A percentile compares a stretch with the other conserved stretches of the same genome.
Evolutionary conservation across 2,113 vertebrate genomes (phyloP).

Genomic region (Misgurnus anguillicaudatus): DNA sequence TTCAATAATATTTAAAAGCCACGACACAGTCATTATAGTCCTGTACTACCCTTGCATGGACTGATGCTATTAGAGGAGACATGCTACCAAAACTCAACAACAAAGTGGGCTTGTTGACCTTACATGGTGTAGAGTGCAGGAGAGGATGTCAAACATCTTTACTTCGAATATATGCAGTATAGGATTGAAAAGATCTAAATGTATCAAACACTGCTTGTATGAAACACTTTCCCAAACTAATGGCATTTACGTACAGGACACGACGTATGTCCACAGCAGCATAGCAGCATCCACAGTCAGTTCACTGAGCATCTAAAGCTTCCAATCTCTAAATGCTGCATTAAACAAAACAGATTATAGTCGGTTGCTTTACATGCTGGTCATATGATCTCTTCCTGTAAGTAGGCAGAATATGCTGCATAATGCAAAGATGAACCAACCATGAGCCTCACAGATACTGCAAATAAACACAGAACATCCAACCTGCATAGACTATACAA

Average conservation of each 20-base stretch:
- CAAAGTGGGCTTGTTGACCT: conserved; percentile 35
- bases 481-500: background rate
- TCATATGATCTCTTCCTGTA: background rate
- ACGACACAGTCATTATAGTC: conserved; percentile 9
- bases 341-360: background rate
- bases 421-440: background rate
- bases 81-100: background rate
- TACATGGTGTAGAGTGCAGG: conserved; percentile 26
- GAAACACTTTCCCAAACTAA: no score
- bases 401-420: background rate
- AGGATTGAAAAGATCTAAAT: background rate
- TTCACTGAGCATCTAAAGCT: no score
- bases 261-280: no score
- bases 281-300: no score
- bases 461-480: background rate
- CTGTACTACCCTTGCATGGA: background rate
- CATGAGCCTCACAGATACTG: background rate
- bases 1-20: conserved; percentile 45
- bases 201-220: background rate
- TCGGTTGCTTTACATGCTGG: background rate
- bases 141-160: conserved; percentile 44
- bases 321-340: no score
- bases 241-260: no score
- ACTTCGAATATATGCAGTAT: background rate
- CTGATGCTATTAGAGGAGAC: conserved; percentile 7